Percentiles rank a stretch among this genome's conserved stretches.
Evolutionary conservation across 2,797 vertebrate species (phyloP).

Genomic region (Molossus molossus): DNA sequence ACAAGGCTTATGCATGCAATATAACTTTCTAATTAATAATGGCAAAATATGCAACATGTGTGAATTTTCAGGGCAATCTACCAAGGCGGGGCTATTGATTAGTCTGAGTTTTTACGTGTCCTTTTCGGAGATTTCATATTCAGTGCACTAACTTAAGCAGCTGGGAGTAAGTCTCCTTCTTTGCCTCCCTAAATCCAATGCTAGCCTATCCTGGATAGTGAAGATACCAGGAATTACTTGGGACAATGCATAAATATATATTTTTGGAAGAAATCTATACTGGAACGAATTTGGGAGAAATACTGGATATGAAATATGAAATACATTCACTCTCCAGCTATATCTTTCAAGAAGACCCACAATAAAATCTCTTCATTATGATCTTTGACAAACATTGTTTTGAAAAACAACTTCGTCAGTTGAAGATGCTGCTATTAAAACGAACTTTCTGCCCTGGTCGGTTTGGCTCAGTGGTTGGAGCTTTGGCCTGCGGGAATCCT

Average conservation of each 20-base stretch:
- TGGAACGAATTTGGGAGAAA: neutral
- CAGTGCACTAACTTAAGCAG: neutral
- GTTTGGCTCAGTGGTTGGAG: no score
- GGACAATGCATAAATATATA: neutral
- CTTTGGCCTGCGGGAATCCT: no score
- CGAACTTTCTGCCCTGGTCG: neutral
- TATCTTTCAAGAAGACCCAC: neutral
- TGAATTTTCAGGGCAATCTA: neutral
- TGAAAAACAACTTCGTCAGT: neutral
- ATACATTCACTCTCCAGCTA: neutral
- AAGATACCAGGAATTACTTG: neutral
- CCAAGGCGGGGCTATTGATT: neutral
- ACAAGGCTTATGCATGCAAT: neutral
- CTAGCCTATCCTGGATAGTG: neutral
- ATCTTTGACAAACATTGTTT: neutral
- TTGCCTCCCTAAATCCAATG: neutral
- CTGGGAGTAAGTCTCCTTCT: neutral
- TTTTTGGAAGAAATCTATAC: neutral
- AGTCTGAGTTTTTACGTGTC: neutral
- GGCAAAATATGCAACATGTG: neutral
- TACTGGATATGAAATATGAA: neutral
- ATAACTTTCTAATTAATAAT: neutral
- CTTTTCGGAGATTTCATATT: neutral
- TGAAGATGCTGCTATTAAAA: neutral
- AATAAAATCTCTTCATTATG: neutral